A percentile compares a stretch with the other conserved stretches of the same genome.
phyloP scores from a whole-genome alignment of 2,113 vertebrate genomes.

The Trachemys scripta region DNA sequence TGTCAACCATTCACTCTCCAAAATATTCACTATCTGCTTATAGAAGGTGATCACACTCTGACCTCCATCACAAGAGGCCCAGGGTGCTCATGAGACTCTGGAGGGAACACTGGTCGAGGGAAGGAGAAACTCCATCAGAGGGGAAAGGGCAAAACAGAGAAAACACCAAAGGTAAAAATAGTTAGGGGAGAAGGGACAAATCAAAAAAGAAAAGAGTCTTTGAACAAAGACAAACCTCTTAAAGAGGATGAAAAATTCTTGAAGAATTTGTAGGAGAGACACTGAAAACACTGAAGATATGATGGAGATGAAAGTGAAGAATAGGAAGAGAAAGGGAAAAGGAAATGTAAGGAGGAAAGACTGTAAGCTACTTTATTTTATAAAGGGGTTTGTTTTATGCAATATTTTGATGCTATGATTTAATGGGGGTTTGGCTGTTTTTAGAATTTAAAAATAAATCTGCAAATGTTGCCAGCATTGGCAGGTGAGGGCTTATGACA shows the following conservation, averaged over 20 bases:
- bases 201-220: constrained; percentile 23
- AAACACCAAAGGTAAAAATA: constrained; percentile 46
- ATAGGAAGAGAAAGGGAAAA: background rate
- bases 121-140: constrained; percentile 47
- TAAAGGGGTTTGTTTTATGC: background rate
- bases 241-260: background rate
- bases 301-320: background rate
- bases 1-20: background rate
- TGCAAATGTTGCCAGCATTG: background rate
- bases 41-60: background rate
- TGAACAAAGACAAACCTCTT: constrained; percentile 12
- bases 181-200: background rate
- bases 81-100: background rate
- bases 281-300: background rate
- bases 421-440: background rate
- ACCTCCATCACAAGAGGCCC: constrained; percentile 16
- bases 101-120: constrained; percentile 13
- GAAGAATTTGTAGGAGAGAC: no score
- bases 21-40: background rate
- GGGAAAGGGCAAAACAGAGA: constrained; percentile 25
- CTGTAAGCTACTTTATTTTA: background rate
- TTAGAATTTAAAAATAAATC: background rate
- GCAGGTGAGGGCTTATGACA: background rate
- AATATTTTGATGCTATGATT: background rate
- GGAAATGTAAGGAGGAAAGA: background rate